Evolutionary conservation across 2,113 vertebrate genomes (phyloP).

Genomic region (Micromys minutus): DNA sequence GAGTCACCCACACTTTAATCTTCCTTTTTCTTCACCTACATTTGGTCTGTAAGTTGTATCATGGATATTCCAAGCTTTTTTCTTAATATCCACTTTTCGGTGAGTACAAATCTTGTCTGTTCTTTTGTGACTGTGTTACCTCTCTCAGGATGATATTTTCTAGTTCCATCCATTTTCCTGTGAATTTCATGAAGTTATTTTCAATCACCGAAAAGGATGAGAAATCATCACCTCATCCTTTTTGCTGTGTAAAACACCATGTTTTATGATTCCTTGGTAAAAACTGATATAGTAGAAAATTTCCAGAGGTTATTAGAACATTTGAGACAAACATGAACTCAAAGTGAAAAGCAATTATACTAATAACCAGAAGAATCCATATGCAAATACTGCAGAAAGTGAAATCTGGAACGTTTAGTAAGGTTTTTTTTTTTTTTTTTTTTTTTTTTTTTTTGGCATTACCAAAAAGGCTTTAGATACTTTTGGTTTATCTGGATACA

Average conservation of each 20-base stretch:
- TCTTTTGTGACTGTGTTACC: no score
- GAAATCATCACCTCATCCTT: background rate
- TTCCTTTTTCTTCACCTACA: no score
- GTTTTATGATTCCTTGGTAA: constrained; percentile 11
- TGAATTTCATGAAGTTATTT: background rate
- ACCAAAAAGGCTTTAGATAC: background rate
- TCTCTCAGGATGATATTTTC: no score
- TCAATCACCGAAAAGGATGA: background rate
- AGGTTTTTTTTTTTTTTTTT: no score
- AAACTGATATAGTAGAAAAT: background rate
- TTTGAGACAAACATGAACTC: background rate
- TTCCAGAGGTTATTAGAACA: background rate
- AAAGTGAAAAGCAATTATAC: background rate
- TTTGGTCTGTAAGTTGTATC: no score
- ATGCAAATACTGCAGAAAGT: constrained; percentile 24
- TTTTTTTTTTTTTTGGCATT: constrained; percentile 30
- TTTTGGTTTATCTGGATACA: background rate
- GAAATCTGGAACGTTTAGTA: constrained; percentile 31
- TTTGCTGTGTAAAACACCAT: background rate
- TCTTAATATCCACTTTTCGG: no score
- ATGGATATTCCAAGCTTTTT: no score
- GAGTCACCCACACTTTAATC: no score
- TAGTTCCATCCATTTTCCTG: no score
- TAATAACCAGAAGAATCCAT: background rate
- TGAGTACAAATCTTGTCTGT: no score